Percentiles rank a stretch among this genome's conserved stretches.
Evolutionary conservation across 2,113 vertebrate species (phyloP).

Genomic region (Microcebus griseorufus): DNA sequence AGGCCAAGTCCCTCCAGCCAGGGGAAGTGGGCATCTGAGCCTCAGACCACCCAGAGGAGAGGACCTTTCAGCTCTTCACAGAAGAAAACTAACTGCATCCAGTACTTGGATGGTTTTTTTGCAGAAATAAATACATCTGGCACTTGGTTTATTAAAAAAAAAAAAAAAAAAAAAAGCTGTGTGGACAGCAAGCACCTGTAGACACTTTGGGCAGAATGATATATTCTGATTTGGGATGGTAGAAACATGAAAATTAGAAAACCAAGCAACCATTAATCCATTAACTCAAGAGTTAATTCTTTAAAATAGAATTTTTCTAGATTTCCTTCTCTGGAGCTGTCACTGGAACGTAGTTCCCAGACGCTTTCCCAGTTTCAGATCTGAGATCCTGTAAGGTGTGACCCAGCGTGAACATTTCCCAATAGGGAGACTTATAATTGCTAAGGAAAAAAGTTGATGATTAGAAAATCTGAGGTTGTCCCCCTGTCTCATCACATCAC

Average conservation of each 20-base stretch:
- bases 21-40: not conserved
- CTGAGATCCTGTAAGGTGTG: not conserved
- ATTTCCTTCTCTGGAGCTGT: not conserved
- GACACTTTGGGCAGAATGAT: not conserved
- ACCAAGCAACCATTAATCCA: not conserved
- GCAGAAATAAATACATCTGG: not conserved
- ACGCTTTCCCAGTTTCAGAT: not conserved
- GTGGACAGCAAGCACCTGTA: not conserved
- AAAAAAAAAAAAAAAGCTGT: not conserved
- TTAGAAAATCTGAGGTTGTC: fast-evolving
- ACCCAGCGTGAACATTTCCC: not conserved
- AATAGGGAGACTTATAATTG: not conserved
- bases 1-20: not conserved
- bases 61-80: too few species aligned
- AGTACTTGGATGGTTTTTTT: not conserved
- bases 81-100: not conserved
- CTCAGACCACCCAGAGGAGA: not conserved
- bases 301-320: not conserved
- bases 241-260: not conserved
- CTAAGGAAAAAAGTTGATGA: not conserved
- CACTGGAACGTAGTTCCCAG: not conserved
- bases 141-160: not conserved
- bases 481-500: too few species aligned
- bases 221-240: not conserved
- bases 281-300: not conserved